These are phyloP conservation scores for Clupea harengus DNA, from an alignment of 2,113 vertebrate genomes.

Conservation along the genomic window DNA sequence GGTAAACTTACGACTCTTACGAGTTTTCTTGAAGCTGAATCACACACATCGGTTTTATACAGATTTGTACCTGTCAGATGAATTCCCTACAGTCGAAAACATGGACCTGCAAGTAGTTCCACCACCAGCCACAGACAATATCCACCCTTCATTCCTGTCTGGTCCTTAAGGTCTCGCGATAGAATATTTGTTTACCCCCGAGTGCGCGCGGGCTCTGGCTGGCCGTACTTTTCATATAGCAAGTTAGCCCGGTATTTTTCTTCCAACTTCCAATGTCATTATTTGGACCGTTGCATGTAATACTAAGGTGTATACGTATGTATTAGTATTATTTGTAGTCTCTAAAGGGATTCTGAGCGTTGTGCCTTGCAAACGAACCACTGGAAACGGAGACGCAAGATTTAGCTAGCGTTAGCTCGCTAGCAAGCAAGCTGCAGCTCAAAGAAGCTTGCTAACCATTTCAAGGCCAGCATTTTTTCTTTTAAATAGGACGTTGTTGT, in stretches of 20 bases:
- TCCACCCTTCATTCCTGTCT: neutral
- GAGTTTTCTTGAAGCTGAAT: too few relatives aligned
- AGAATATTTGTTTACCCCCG: neutral
- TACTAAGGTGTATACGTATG: neutral
- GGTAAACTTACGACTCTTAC: too few relatives aligned
- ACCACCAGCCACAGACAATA: neutral
- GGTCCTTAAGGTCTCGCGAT: neutral
- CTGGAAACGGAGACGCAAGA: neutral
- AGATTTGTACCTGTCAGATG: too few relatives aligned
- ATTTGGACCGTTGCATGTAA: neutral
- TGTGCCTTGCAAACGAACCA: neutral
- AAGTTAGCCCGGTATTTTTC: slow-evolving; percentile 10
- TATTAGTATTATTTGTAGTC: neutral
- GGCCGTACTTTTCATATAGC: neutral
- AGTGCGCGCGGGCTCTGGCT: neutral
- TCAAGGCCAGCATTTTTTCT: neutral
- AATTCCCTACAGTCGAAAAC: too few relatives aligned
- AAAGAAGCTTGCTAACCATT: slow-evolving; percentile 1
- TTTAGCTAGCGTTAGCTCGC: slow-evolving; percentile 2
- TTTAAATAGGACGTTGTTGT: neutral
- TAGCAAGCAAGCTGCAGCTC: slow-evolving; percentile 13
- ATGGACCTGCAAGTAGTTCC: neutral
- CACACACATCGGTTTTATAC: too few relatives aligned
- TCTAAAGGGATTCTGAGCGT: neutral
- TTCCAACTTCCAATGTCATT: neutral